phyloP scores from a whole-genome alignment of 2,888 invertebrate species.

The Spodoptera littoralis region DNA sequence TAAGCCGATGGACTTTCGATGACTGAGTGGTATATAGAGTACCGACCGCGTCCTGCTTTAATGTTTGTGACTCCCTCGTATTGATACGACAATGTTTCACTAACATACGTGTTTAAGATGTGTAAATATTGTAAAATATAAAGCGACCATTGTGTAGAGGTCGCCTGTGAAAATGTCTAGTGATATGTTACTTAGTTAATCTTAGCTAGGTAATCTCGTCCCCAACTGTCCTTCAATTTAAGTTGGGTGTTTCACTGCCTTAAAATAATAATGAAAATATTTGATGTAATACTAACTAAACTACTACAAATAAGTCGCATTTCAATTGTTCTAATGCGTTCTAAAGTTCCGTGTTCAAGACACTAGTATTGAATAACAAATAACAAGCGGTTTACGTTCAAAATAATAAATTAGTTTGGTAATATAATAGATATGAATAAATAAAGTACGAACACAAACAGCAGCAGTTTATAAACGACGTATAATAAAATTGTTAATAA shows the following conservation, averaged over 20 bases:
- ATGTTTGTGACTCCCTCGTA: slow-evolving; percentile 75
- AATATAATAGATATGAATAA: slow-evolving; percentile 31
- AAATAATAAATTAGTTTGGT: slow-evolving; percentile 20
- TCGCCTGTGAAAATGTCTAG: slow-evolving; percentile 87
- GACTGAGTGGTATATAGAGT: slow-evolving; percentile 79
- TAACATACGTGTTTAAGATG: slow-evolving; percentile 81
- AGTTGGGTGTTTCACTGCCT: slow-evolving; percentile 89
- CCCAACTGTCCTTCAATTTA: slow-evolving; percentile 88
- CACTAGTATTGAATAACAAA: slow-evolving; percentile 56
- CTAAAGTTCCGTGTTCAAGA: slow-evolving; percentile 69
- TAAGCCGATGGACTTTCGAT: slow-evolving; percentile 88
- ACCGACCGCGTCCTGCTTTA: slow-evolving; percentile 80
- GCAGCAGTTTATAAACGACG: slow-evolving; percentile 53
- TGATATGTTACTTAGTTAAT: slow-evolving; percentile 86
- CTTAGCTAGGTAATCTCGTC: slow-evolving; percentile 88
- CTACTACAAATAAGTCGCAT: slow-evolving; percentile 84
- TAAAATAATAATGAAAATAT: slow-evolving; percentile 83
- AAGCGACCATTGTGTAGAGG: slow-evolving; percentile 84
- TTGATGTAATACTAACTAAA: slow-evolving; percentile 85
- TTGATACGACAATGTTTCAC: slow-evolving; percentile 70
- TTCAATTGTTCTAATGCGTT: slow-evolving; percentile 74
- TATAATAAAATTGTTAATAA: slow-evolving; percentile 63
- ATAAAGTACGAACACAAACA: slow-evolving; percentile 46
- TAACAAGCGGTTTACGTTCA: slow-evolving; percentile 43
- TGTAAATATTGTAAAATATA: slow-evolving; percentile 88